Evolutionary conservation across 2,113 vertebrate genomes (phyloP).

Genomic region (Calyptommatus sinebrachiatus): DNA sequence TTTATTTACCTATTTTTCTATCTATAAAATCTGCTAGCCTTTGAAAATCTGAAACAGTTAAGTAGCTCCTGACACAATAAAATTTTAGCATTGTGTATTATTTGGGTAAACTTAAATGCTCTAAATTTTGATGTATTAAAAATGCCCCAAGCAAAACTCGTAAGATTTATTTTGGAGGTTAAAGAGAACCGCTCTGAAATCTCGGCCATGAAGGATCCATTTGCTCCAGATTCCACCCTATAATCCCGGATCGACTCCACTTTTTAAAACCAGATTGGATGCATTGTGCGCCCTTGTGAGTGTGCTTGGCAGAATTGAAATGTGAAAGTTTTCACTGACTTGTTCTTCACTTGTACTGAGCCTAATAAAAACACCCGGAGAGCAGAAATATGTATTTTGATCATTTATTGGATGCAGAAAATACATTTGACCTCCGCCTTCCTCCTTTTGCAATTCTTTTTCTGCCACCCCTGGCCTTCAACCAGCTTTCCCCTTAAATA

Average conservation of each 20-base stretch:
- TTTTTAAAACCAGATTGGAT: neutral
- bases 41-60: neutral
- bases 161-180: neutral
- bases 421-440: neutral
- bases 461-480: no score
- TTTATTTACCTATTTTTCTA: neutral
- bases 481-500: neutral
- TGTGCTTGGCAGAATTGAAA: neutral
- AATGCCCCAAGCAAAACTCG: neutral
- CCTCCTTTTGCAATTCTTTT: rapidly evolving
- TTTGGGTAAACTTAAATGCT: neutral
- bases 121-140: neutral
- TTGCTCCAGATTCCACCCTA: no score
- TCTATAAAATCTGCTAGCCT: neutral
- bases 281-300: neutral
- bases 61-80: neutral
- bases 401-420: neutral
- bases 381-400: no score
- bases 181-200: neutral
- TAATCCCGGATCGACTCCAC: no score
- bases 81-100: no score
- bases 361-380: no score
- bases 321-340: neutral
- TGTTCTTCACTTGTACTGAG: no score
- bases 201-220: no score